Evolutionary conservation across 2,888 invertebrate genomes (phyloP).

Genomic region (Agapostemon virescens): DNA sequence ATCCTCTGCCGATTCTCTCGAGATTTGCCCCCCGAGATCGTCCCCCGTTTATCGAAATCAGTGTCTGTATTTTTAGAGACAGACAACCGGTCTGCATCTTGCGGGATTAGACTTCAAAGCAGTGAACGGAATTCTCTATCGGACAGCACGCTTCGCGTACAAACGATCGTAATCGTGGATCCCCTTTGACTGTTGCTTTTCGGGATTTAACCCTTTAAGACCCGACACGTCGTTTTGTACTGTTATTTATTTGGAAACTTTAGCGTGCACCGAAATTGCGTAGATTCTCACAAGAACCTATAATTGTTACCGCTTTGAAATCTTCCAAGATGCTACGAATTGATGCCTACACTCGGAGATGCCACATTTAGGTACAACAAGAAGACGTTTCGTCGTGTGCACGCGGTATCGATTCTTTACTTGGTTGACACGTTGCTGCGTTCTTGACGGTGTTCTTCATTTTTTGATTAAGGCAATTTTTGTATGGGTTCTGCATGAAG

Average conservation of each 20-base stretch:
- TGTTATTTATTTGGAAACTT: not conserved
- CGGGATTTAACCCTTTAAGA: not conserved
- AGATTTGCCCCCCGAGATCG: not conserved
- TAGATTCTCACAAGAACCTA: not conserved
- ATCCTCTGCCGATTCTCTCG: not conserved
- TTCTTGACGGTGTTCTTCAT: not conserved
- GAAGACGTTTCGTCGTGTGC: not conserved
- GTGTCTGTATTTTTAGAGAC: not conserved
- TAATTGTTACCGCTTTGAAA: not conserved
- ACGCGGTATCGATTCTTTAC: not conserved
- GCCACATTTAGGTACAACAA: not conserved
- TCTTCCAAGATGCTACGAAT: not conserved
- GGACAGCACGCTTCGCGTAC: not conserved
- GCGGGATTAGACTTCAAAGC: constrained; percentile 28
- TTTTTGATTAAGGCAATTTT: not conserved
- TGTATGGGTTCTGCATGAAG: not conserved
- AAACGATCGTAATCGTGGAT: not conserved
- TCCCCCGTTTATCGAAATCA: not conserved
- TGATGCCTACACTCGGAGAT: not conserved
- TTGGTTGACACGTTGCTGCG: not conserved
- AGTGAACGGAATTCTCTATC: constrained; percentile 3
- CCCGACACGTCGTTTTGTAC: not conserved
- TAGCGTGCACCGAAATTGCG: not conserved
- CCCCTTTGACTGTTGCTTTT: constrained; percentile 5
- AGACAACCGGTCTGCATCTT: constrained; percentile 12